These are phyloP conservation scores for Oryzias curvinotus DNA, from an alignment of 2,113 vertebrate genomes.

Conservation along the genomic window DNA sequence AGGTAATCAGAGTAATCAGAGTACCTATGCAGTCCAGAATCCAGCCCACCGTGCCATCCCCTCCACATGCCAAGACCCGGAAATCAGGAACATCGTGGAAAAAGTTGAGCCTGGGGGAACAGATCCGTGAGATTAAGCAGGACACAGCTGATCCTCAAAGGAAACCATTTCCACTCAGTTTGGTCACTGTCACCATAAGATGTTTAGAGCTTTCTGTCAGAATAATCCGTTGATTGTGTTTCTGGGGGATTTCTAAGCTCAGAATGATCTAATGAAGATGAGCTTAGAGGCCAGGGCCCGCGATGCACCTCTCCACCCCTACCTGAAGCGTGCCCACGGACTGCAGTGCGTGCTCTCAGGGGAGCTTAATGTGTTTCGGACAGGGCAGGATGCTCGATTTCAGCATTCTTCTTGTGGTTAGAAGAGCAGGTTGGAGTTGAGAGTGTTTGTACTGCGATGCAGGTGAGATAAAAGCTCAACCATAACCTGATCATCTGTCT, in stretches of 20 bases:
- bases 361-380: constrained; percentile 50
- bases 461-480: too few species aligned
- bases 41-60: constrained; percentile 93
- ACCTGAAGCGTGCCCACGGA: constrained; percentile 16
- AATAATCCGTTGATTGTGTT: constrained; percentile 16
- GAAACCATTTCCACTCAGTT: constrained; percentile 1
- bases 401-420: too few species aligned
- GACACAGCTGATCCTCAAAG: not conserved
- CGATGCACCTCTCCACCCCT: constrained; percentile 24
- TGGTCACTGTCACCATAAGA: constrained; percentile 5
- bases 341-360: constrained; percentile 56
- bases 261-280: constrained; percentile 25
- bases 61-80: constrained; percentile 88
- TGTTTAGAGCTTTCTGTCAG: constrained; percentile 4
- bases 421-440: too few species aligned
- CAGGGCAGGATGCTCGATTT: too few species aligned
- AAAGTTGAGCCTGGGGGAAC: constrained; percentile 82
- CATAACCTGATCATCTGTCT: too few species aligned
- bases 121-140: constrained; percentile 5
- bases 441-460: too few species aligned
- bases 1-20: not conserved
- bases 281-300: constrained; percentile 8
- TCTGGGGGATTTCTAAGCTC: constrained; percentile 22
- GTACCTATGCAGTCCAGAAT: constrained; percentile 91
- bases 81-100: constrained; percentile 87